Conservation (phyloP, 2,888 invertebrate genomes). For the Dinocampus coccinellae region DNA sequence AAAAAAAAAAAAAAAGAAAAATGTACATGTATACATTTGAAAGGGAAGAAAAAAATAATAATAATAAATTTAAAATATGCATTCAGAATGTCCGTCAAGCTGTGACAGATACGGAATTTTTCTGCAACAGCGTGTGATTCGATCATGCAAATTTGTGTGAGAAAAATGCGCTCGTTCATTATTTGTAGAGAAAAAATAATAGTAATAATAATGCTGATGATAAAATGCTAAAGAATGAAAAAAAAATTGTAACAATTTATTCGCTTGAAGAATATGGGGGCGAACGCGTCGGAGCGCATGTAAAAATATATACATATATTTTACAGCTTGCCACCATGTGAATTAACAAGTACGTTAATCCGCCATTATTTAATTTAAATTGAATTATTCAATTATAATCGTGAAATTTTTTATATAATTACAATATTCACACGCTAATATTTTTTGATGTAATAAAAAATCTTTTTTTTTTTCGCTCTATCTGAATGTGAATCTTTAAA, state of each 20-base stretch:
- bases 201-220: too few species aligned
- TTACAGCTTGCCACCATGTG: background rate
- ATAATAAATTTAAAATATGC: background rate
- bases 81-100: constrained; percentile 21
- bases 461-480: too few species aligned
- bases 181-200: background rate
- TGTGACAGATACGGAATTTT: constrained; percentile 13
- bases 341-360: background rate
- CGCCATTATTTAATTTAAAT: background rate
- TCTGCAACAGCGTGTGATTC: constrained; percentile 4
- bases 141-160: constrained; percentile 10
- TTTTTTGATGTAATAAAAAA: too few species aligned
- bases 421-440: too few species aligned
- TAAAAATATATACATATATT: too few species aligned
- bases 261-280: background rate
- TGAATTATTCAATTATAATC: background rate
- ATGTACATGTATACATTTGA: background rate
- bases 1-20: background rate
- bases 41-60: background rate
- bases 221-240: background rate
- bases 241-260: background rate
- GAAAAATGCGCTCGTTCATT: background rate
- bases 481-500: too few species aligned
- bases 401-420: too few species aligned
- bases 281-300: background rate